Evolutionary conservation across 2,888 invertebrate genomes (phyloP).

Genomic region (Dynastes grantii): DNA sequence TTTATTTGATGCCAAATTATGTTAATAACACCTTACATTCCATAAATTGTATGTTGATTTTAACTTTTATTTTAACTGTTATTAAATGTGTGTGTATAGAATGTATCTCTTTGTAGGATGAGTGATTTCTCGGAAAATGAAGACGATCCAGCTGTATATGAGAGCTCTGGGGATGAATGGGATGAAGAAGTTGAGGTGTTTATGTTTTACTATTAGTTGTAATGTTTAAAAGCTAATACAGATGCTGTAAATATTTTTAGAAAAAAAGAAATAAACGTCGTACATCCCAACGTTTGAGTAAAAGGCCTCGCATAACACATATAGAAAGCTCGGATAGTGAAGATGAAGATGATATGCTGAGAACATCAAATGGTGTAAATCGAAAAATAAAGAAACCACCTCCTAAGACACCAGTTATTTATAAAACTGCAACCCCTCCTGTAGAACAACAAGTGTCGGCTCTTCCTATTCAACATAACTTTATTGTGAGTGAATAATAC

Average conservation of each 20-base stretch:
- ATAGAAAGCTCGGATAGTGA: conserved; percentile 58
- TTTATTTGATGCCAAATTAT: not conserved
- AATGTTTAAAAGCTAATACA: not conserved
- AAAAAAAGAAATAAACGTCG: conserved; percentile 62
- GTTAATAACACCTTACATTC: not conserved
- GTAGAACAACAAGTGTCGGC: conserved; percentile 8
- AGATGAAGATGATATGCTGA: conserved; percentile 55
- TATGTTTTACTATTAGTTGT: not conserved
- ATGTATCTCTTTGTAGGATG: conserved; percentile 41
- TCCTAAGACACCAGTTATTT: conserved; percentile 19
- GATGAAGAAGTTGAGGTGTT: conserved; percentile 58
- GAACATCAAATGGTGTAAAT: conserved; percentile 57
- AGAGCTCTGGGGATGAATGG: conserved; percentile 68
- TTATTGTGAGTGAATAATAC: conserved; percentile 27
- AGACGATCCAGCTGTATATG: conserved; percentile 67
- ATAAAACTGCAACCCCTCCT: conserved; percentile 32
- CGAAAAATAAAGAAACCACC: conserved; percentile 53
- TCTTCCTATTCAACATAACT: conserved; percentile 23
- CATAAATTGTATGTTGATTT: not conserved
- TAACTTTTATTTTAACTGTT: conserved; percentile 14
- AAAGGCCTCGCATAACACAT: conserved; percentile 63
- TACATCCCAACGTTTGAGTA: conserved; percentile 62
- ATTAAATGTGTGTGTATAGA: conserved; percentile 4
- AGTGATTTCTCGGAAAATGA: conserved; percentile 65
- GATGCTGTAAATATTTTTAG: conserved; percentile 52